phyloP scores from a whole-genome alignment of 1,140 invertebrate species.

The Luehdorfia chinensis region DNA sequence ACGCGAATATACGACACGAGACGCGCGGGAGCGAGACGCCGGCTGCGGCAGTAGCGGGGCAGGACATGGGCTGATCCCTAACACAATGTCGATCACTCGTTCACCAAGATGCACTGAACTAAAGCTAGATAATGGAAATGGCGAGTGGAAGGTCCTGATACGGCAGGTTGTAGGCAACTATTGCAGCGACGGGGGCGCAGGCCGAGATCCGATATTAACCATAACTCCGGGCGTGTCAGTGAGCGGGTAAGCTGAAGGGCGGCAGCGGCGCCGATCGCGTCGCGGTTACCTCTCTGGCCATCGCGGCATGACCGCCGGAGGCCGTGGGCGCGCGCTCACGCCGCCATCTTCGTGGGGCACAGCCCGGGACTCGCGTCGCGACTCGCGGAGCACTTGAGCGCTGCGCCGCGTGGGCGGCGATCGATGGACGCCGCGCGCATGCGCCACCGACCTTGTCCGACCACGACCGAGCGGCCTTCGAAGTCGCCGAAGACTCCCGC shows the following conservation, averaged over 20 bases:
- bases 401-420: slow-evolving; percentile 65
- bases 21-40: slow-evolving; percentile 39
- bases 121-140: not conserved
- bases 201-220: slow-evolving; percentile 44
- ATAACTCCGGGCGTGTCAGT: slow-evolving; percentile 49
- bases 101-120: slow-evolving; percentile 6
- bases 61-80: slow-evolving; percentile 7
- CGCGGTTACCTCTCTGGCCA: slow-evolving; percentile 76
- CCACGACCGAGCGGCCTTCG: no score
- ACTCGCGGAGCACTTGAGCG: slow-evolving; percentile 55
- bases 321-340: slow-evolving; percentile 72
- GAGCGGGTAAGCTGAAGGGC: slow-evolving; percentile 36
- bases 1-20: slow-evolving; percentile 26
- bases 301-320: slow-evolving; percentile 76
- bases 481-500: slow-evolving; percentile 36
- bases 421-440: slow-evolving; percentile 57
- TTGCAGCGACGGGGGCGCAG: slow-evolving; percentile 19
- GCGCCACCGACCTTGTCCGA: slow-evolving; percentile 44
- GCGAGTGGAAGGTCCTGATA: not conserved
- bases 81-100: slow-evolving; percentile 14
- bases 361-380: slow-evolving; percentile 61
- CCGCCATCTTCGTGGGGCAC: slow-evolving; percentile 67
- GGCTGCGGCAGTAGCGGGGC: slow-evolving; percentile 44
- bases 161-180: slow-evolving; percentile 9
- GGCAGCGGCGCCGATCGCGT: slow-evolving; percentile 44